Evolutionary conservation across 2,888 invertebrate genomes (phyloP).

Genomic region (Tipula unca): DNA sequence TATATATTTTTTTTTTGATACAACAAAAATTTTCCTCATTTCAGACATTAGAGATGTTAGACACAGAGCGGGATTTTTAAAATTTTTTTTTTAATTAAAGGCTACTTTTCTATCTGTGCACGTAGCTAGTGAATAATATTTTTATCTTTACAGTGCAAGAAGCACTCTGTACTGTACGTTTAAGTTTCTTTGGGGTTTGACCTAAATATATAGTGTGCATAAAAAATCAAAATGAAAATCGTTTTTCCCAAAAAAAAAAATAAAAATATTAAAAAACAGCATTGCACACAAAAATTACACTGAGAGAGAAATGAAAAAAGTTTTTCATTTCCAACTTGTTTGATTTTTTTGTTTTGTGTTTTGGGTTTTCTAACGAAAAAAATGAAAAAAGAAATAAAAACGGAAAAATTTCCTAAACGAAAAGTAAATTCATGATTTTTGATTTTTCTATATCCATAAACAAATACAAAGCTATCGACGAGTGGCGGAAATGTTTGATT

Average conservation of each 20-base stretch:
- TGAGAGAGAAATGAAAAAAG: neutral
- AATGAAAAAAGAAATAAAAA: neutral
- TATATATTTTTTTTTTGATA: neutral
- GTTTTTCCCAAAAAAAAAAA: neutral
- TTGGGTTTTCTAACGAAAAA: neutral
- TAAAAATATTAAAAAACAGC: neutral
- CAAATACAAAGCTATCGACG: neutral
- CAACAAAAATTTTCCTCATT: neutral
- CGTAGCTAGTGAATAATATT: neutral
- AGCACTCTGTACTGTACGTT: neutral
- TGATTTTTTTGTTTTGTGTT: neutral
- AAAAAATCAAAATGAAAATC: neutral
- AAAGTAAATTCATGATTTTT: neutral
- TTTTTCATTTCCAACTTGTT: constrained; percentile 2
- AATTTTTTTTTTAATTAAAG: neutral
- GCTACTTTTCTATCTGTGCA: neutral
- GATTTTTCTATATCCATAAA: neutral
- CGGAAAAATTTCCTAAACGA: neutral
- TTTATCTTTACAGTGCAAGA: neutral
- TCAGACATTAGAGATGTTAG: neutral
- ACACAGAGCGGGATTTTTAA: neutral
- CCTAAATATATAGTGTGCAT: neutral
- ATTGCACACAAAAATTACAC: neutral
- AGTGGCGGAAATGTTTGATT: neutral
- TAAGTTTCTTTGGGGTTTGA: neutral